Base-by-base conservation (phyloP, 2,113 vertebrate genomes). In the Setophaga kirtlandii region DNA sequence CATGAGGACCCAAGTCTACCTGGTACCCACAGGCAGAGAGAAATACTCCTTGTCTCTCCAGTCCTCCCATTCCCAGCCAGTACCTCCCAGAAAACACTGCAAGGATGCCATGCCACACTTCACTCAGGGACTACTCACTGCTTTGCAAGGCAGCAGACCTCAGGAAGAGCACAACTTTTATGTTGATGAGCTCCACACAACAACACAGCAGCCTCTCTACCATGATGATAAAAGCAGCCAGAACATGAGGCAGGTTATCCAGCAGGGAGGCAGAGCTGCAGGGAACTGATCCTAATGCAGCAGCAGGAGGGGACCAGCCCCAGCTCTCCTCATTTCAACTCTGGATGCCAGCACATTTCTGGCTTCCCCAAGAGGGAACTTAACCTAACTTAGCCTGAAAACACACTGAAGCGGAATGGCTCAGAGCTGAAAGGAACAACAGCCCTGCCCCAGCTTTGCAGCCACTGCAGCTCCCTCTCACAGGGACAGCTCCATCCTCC, bases 301-400 rank as follows among this genome's bases (percentile, higher is more conserved):
- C 82, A 70, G 55, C 50, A 62, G 35, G 74, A 95, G 37, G 39
- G 44, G 62, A 78, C 16, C 47, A 78, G 77, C 15, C 68, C 28
- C 73, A 77, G 83, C 37, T 82, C 71, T 85, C 90, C 83, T 96
- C 47, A 28, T 49, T 82, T 92, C 91, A 92, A 25, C 77, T 69
- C 91, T 56, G 60, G 35, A 89, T 78, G 60, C 47, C 64, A 71
- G 69, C 71, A 88, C 37, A 71, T 44, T 67, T 80, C 80, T 75
- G 50, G 23, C 80, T 92, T 93, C 86, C 88, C 92, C 92, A 77
- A 27, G 82, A 93, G 88, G 68, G n/a, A 90, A 90, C n/a, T 93
- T 96, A 91, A 77, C 91, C 68, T 93, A 68, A 86, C 79, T 95
- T 91, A 81, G 11, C 42, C 94, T 96, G 96, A 77, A 93, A 94